phyloP scores from a whole-genome alignment of 2,888 invertebrate genomes.

The Rotaria socialis region DNA sequence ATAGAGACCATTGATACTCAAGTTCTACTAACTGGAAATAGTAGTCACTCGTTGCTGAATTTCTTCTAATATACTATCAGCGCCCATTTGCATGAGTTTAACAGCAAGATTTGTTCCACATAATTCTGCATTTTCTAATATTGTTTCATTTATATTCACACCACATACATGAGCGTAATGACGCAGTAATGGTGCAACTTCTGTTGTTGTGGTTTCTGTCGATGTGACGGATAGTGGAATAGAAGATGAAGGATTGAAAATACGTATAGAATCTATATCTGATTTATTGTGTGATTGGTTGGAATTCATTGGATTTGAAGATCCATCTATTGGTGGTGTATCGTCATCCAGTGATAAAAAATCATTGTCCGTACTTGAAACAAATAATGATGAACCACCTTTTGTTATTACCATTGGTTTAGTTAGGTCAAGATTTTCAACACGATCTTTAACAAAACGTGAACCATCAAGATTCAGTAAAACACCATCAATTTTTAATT shows the following conservation, averaged over 20 bases:
- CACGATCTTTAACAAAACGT: slow-evolving; percentile 36
- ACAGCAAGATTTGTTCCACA: slow-evolving; percentile 44
- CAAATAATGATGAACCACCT: slow-evolving; percentile 14
- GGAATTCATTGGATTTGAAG: not conserved
- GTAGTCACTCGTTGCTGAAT: not conserved
- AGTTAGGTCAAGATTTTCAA: slow-evolving; percentile 15
- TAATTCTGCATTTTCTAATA: slow-evolving; percentile 43
- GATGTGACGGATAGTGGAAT: not conserved
- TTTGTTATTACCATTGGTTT: not conserved
- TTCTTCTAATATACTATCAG: slow-evolving; percentile 41
- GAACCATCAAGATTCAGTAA: slow-evolving; percentile 44
- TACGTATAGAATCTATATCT: not conserved
- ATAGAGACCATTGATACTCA: not conserved
- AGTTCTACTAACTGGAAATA: not conserved
- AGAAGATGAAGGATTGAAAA: not conserved
- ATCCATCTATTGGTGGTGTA: not conserved
- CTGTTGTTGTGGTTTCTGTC: not conserved
- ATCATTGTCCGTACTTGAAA: slow-evolving; percentile 1
- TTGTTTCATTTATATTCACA: slow-evolving; percentile 42
- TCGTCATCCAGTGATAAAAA: not conserved
- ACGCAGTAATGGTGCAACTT: not conserved
- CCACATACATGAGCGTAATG: slow-evolving; percentile 38
- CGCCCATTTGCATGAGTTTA: slow-evolving; percentile 43
- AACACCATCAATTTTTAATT: slow-evolving; percentile 40
- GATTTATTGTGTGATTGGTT: slow-evolving; percentile 17